Conservation (phyloP, 1,140 invertebrate species). For the Penaeus japonicus region DNA sequence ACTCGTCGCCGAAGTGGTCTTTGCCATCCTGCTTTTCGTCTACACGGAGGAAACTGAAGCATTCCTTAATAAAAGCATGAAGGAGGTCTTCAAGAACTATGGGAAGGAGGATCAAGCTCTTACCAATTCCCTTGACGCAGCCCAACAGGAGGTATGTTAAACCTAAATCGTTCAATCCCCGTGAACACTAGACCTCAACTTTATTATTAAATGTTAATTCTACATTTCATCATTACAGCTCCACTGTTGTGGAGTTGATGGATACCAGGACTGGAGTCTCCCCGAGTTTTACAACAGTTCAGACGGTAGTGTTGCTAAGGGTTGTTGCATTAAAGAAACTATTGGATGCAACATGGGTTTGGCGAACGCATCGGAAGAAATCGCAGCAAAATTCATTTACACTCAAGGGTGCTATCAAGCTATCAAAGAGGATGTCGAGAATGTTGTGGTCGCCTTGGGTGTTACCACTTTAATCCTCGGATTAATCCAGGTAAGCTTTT, state of each 20-base stretch:
- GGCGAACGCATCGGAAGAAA: background rate
- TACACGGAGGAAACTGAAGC: slow-evolving; percentile 29
- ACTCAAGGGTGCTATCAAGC: slow-evolving; percentile 1
- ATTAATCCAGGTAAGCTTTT: slow-evolving; percentile 2
- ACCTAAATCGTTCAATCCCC: background rate
- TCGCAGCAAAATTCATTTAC: background rate
- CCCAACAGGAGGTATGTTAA: slow-evolving; percentile 41
- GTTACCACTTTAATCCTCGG: slow-evolving; percentile 13
- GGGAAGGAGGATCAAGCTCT: slow-evolving; percentile 15
- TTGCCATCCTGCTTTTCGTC: slow-evolving; percentile 37
- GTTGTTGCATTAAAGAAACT: slow-evolving; percentile 24
- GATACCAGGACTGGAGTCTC: slow-evolving; percentile 19
- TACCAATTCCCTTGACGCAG: slow-evolving; percentile 19
- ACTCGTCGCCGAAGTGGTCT: slow-evolving; percentile 34
- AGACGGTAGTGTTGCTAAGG: slow-evolving; percentile 3
- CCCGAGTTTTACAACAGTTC: background rate
- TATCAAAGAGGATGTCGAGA: background rate
- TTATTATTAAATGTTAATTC: background rate
- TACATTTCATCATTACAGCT: background rate
- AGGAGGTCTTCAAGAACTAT: slow-evolving; percentile 20
- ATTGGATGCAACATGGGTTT: background rate
- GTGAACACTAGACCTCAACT: background rate
- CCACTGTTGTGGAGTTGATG: slow-evolving; percentile 22
- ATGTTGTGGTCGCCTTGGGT: background rate
- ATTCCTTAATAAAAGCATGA: slow-evolving; percentile 2